Base-by-base conservation (phyloP, 2,797 vertebrate species). In the Phoxinus dragarum region DNA sequence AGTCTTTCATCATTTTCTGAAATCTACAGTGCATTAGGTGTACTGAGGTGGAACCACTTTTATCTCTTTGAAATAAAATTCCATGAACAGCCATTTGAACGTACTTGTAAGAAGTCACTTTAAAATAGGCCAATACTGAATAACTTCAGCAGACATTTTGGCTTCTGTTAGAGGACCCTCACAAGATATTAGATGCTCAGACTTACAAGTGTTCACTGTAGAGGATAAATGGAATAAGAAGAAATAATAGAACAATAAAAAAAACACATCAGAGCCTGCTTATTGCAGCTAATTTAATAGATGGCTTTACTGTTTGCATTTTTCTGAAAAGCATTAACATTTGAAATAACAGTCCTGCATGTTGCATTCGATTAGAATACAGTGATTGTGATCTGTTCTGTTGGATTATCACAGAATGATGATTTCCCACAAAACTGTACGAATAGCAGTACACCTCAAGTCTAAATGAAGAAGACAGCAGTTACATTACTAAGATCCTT, bases 91-190 rank as follows among this genome's bases (percentile, higher is more conserved):
- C 47, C 64, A 81, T 59, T 71, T 68, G 79, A 38, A 36, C 6
- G 12, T 66, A 47, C 59, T 84, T 69, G 19, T 34, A 38, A 16
- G 66, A 23, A 84, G 69, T 81, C 73, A 81, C n/a, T 61, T 82
- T 69, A 2, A 66, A 76, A 87, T 61, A 21, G 36, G 23, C 56
- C n/a, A 21, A 44, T 19, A 38, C 73, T 68, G 44, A 36, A 82
- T 54, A 52, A 23, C 79, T 81, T 87, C 12, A 52, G 71, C 42
- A 78, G 66, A 81, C 54, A 72, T 72, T 42, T 71, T 78, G 66
- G 44, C 27, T 76, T 69, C 76, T 68, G 14, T 84, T 42, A 16
- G 64, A 54, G 44, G 34, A 52, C 40, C 17, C 78, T 49, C 52
- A 19, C 47, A 54, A 47, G n/a, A 42, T 71, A 67, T n/a, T 47